phyloP scores from a whole-genome alignment of 2,888 invertebrate genomes.

The Ctena decussata region DNA sequence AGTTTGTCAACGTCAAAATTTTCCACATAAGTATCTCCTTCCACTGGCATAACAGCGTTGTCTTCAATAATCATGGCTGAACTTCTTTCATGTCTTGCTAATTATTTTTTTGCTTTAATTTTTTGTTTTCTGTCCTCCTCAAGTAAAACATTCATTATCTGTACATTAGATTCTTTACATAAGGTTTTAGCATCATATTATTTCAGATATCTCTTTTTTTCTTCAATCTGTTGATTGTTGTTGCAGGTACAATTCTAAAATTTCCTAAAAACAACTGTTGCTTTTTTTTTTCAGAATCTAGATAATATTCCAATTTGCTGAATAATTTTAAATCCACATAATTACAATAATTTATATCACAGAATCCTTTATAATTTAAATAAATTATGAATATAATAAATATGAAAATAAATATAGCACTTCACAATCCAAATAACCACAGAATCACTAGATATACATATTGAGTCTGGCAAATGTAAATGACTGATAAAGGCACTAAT shows the following conservation, averaged over 20 bases:
- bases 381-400: background rate
- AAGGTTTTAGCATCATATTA: too few relatives aligned
- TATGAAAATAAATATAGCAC: conserved; percentile 12
- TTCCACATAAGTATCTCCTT: conserved; percentile 1
- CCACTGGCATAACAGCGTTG: background rate
- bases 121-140: too few relatives aligned
- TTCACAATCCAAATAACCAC: background rate
- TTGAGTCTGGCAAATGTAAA: background rate
- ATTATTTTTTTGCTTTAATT: too few relatives aligned
- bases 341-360: background rate
- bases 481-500: conserved; percentile 10
- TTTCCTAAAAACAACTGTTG: too few relatives aligned
- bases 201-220: too few relatives aligned
- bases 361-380: background rate
- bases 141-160: too few relatives aligned
- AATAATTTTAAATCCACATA: background rate
- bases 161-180: too few relatives aligned
- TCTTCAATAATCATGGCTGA: background rate
- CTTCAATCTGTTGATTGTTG: too few relatives aligned
- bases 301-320: too few relatives aligned
- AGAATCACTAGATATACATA: background rate
- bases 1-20: background rate
- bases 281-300: too few relatives aligned
- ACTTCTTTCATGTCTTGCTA: too few relatives aligned
- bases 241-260: too few relatives aligned